Base-by-base conservation (phyloP, 1,140 invertebrate species). In the Luehdorfia chinensis region DNA sequence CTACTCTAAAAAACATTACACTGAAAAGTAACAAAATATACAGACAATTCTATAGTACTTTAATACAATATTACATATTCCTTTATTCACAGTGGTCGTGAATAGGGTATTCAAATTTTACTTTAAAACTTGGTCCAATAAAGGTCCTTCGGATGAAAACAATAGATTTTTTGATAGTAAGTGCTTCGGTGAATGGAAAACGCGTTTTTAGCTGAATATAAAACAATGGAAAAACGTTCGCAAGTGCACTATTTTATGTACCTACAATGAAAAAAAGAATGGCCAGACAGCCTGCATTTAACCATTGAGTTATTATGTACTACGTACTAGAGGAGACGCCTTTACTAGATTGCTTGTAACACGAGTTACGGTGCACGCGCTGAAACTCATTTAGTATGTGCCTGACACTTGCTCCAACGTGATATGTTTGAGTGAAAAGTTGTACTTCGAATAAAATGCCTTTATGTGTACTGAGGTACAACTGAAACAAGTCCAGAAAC, bases 121-220 rank as follows among this genome's bases (percentile, higher is more conserved):
- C n/a, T 18, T 30, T 30, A 12, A 30, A 30, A 11, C 39, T 43
- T 16, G 39, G 39, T 16, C 39, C 39, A 16, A 43, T 43, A 43
- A 43, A 43, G 39, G 39, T 43, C 39, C 39, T 43, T 43, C 39
- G 14, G 15, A 30, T 43, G 23, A 19, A 43, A 43, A 43, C 39
- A 43, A 30, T 43, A 14, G 39, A 30, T 25, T 43, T 41, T 43
- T 43, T 43, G 39, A 43, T 43, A 41, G 37, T 41, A 43, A 30
- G 28, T 23, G 15, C 13, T 30, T 30, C 11, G 23, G 18, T 43
- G 39, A 43, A 43, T 43, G 39, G n/a, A 43, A 43, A 43, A 18
- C 25, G 14, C 39, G 39, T 25, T 28, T 30, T 27, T 43, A 30
- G 25, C 39, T 30, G 27, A 28, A 43, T 25, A 14, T 43, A 43